phyloP scores from a whole-genome alignment of 2,113 vertebrate genomes.

The Furnarius figulus region DNA sequence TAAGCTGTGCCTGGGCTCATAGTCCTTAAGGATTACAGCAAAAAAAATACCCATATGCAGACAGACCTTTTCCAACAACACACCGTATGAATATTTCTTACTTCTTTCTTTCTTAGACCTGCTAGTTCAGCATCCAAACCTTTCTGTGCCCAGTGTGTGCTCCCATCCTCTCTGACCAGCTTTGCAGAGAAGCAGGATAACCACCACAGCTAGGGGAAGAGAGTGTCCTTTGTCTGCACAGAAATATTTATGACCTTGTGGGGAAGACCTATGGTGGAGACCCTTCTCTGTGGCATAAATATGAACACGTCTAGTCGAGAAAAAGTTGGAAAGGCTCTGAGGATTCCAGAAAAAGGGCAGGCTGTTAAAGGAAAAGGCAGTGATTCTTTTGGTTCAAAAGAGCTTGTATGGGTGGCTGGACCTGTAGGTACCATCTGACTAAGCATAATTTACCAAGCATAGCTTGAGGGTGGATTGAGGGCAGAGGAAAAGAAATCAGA shows the following conservation, averaged over 20 bases:
- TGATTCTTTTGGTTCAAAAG: neutral
- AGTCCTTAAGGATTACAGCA: neutral
- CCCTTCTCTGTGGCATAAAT: neutral
- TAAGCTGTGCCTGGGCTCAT: neutral
- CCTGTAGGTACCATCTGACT: neutral
- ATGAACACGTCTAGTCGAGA: accelerated
- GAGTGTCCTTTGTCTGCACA: neutral
- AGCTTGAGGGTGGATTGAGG: neutral
- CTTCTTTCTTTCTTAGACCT: neutral
- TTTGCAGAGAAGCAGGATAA: neutral
- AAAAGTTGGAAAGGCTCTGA: neutral
- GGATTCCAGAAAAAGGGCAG: neutral
- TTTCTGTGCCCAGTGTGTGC: too few species aligned
- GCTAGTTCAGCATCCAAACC: neutral
- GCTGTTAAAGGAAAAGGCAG: neutral
- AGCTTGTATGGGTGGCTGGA: neutral
- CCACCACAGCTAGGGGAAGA: accelerated
- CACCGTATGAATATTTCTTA: neutral
- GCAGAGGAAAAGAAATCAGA: neutral
- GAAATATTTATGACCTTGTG: accelerated
- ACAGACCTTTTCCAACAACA: neutral
- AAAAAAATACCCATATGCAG: neutral
- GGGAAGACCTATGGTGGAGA: neutral
- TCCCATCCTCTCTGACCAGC: neutral
- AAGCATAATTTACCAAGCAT: neutral